Base-by-base conservation (phyloP, 2,113 vertebrate genomes). In the Oncorhynchus clarkii region DNA sequence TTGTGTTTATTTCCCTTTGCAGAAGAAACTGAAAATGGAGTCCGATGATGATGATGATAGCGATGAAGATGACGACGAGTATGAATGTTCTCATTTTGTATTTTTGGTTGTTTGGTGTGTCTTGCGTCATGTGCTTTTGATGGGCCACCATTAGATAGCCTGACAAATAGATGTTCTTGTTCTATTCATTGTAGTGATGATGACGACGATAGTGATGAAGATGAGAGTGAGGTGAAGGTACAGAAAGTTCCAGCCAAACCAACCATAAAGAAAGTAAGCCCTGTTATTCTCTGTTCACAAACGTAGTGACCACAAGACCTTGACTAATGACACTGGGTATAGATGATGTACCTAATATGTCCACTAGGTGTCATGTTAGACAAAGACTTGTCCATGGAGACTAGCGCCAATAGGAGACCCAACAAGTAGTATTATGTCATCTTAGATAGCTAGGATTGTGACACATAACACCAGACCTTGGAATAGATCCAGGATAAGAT, bases 21-120 rank as follows among this genome's bases (percentile, higher is more conserved):
- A 94, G 93, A 94, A 94, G 85, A 94, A 93, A 82, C 78, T 93
- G 0, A 94, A 94, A 85, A 88, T 94, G 89, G 92, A 93, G 31
- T 90, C 90, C 0, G 92, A 94, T 22, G 90, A 90, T 0, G 89
- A 92, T 0, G 85, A 87, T 0, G 39, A 45, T 11, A 80, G 84
- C 0, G 85, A 87, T 0, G 79, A 81, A 0, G 88, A 91, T 0
- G 82, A 81, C 0, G 84, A 92, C 1, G 89, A 92, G 18, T 90
- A 92, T 0, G 87, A 90, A 22, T 54, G 8, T 64, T 64, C 18
- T 24, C 8, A 2, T 39, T 39, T 12, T 5, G 45, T 27, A 1
- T 1, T 54, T 29, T 9, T 1, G n/a, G 59, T 9, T 62, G 7
- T 62, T 62, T 62, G 2, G 59, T 62, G 7, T 14, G 51, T 18